These are phyloP conservation scores for Ecdyonurus torrentis DNA, from an alignment of 2,888 invertebrate genomes.

Conservation along the genomic window DNA sequence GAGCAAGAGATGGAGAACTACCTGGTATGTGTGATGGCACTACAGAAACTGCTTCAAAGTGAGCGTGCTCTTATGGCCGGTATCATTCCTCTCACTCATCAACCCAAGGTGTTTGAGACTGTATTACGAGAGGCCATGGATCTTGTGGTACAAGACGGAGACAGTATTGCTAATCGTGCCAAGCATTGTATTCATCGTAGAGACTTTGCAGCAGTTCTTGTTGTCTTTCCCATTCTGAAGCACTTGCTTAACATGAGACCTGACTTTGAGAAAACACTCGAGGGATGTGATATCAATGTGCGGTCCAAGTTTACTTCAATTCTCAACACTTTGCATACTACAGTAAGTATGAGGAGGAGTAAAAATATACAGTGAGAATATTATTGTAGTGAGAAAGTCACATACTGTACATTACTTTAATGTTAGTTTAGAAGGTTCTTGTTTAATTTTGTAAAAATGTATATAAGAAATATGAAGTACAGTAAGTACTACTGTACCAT, in stretches of 20 bases:
- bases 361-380: too few relatives aligned
- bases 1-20: slow-evolving; percentile 75
- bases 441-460: too few relatives aligned
- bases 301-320: slow-evolving; percentile 55
- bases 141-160: slow-evolving; percentile 69
- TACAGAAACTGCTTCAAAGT: slow-evolving; percentile 72
- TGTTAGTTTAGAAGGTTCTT: too few relatives aligned
- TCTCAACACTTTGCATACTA: slow-evolving; percentile 52
- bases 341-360: too few relatives aligned
- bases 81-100: slow-evolving; percentile 64
- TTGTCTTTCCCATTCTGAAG: slow-evolving; percentile 67
- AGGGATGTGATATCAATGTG: slow-evolving; percentile 50
- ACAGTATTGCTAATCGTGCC: slow-evolving; percentile 58
- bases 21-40: slow-evolving; percentile 60
- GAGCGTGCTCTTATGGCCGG: slow-evolving; percentile 70
- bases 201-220: slow-evolving; percentile 62
- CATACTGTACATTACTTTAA: too few relatives aligned
- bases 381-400: too few relatives aligned
- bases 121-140: slow-evolving; percentile 74
- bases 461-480: too few relatives aligned
- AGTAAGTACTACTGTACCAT: too few relatives aligned
- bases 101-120: slow-evolving; percentile 66
- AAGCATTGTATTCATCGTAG: slow-evolving; percentile 51
- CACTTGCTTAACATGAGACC: slow-evolving; percentile 59
- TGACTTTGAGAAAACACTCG: slow-evolving; percentile 61